phyloP scores from a whole-genome alignment of 2,113 vertebrate species.

The Toxotes jaculatrix region DNA sequence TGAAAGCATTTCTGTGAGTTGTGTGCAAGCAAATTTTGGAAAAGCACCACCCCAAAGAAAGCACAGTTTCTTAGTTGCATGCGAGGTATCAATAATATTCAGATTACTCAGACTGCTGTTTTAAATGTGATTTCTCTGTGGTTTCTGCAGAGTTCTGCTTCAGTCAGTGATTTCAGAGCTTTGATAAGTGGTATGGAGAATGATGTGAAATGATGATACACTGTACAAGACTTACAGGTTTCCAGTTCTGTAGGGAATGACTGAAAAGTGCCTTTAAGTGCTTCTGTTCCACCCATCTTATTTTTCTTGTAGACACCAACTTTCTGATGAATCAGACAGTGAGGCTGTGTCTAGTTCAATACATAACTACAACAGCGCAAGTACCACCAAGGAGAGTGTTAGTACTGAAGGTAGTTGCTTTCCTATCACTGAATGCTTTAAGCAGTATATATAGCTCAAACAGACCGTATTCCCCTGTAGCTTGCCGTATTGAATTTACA shows the following conservation, averaged over 20 bases:
- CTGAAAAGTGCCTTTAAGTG: slow-evolving; percentile 70
- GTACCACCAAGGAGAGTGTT: neutral
- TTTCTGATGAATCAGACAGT: slow-evolving; percentile 12
- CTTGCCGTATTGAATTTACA: neutral
- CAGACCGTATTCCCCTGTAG: neutral
- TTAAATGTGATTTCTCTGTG: neutral
- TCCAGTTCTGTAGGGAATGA: slow-evolving; percentile 15
- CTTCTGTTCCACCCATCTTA: slow-evolving; percentile 47
- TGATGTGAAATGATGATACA: slow-evolving; percentile 18
- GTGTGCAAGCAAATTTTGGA: neutral
- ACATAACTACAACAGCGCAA: neutral
- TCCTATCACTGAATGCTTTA: neutral
- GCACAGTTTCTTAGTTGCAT: neutral
- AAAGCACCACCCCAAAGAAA: neutral
- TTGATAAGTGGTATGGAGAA: slow-evolving; percentile 15
- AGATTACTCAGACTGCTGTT: neutral
- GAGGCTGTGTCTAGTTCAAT: slow-evolving; percentile 18
- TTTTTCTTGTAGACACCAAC: slow-evolving; percentile 4
- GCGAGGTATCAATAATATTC: neutral
- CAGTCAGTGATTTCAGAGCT: slow-evolving; percentile 7
- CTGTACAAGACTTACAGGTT: neutral
- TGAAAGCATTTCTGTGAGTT: slow-evolving; percentile 5
- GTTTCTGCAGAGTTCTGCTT: neutral
- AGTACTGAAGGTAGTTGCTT: neutral
- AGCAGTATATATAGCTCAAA: neutral